Conservation (phyloP, 2,797 vertebrate species). For the Mormyrus proboscirostris region DNA sequence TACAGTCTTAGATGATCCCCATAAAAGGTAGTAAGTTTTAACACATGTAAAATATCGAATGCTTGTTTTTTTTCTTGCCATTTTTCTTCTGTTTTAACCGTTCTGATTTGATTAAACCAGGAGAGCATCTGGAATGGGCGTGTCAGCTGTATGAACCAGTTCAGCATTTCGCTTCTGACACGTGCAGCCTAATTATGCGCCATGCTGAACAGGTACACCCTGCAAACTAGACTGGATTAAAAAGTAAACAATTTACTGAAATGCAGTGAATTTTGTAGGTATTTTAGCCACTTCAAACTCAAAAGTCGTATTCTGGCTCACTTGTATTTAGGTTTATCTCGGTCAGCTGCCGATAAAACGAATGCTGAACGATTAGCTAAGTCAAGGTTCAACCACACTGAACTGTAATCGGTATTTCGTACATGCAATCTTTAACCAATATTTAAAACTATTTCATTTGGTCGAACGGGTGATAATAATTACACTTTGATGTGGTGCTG, state of each 20-base stretch:
- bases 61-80: not conserved
- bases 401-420: not conserved
- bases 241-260: not conserved
- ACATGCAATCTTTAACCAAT: not conserved
- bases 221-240: not conserved
- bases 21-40: not conserved
- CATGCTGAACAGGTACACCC: not conserved
- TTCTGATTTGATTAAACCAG: not conserved
- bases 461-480: not conserved
- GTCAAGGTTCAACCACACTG: not conserved
- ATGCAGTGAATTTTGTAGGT: not conserved
- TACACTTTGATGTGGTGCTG: not conserved
- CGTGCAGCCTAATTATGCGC: not conserved
- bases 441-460: not conserved
- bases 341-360: not conserved
- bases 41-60: not conserved
- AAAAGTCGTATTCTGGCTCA: not conserved
- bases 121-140: not conserved
- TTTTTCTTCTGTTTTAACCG: not conserved
- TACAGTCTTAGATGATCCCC: not conserved
- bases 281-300: not conserved
- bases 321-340: not conserved
- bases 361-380: not conserved
- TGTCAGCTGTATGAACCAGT: not conserved
- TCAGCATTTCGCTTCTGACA: not conserved